Percentiles rank a stretch among this genome's conserved stretches.
Evolutionary conservation across 1,140 invertebrate genomes (phyloP).

Genomic region (Limonius californicus): DNA sequence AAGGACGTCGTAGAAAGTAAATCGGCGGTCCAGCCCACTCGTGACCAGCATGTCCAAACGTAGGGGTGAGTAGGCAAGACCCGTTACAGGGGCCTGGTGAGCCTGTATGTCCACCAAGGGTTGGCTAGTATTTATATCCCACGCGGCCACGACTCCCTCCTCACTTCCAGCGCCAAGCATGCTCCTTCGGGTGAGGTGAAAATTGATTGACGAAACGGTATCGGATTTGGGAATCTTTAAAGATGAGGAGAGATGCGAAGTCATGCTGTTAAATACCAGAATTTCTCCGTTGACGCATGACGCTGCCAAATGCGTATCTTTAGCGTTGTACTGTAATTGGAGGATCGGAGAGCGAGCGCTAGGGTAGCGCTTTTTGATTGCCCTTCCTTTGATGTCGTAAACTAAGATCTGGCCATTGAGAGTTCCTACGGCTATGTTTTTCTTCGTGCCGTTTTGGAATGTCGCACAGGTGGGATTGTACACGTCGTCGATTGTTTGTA

Average conservation of each 20-base stretch:
- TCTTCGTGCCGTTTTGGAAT: constrained; percentile 42
- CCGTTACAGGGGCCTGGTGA: constrained; percentile 38
- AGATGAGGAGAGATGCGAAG: constrained; percentile 29
- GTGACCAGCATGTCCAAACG: constrained; percentile 37
- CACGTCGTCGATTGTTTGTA: constrained; percentile 38
- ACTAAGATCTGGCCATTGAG: constrained; percentile 37
- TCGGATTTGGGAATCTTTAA: constrained; percentile 39
- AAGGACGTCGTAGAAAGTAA: constrained; percentile 39
- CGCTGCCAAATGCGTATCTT: constrained; percentile 41
- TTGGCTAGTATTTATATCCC: constrained; percentile 42
- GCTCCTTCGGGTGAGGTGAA: constrained; percentile 37
- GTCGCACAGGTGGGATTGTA: constrained; percentile 40
- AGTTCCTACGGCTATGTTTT: constrained; percentile 41
- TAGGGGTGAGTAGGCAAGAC: constrained; percentile 37
- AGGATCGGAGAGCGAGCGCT: constrained; percentile 30
- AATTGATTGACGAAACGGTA: constrained; percentile 35
- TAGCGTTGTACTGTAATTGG: constrained; percentile 36
- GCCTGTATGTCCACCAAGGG: constrained; percentile 31
- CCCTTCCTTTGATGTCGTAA: constrained; percentile 42
- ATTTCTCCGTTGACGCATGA: constrained; percentile 39
- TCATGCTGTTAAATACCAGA: constrained; percentile 37
- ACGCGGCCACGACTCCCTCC: constrained; percentile 42
- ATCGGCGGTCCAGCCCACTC: constrained; percentile 37
- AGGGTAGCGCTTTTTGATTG: constrained; percentile 35
- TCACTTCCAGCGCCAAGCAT: constrained; percentile 38